These are phyloP conservation scores for Atta texana DNA, from an alignment of 1,140 invertebrate genomes.

Conservation along the genomic window DNA sequence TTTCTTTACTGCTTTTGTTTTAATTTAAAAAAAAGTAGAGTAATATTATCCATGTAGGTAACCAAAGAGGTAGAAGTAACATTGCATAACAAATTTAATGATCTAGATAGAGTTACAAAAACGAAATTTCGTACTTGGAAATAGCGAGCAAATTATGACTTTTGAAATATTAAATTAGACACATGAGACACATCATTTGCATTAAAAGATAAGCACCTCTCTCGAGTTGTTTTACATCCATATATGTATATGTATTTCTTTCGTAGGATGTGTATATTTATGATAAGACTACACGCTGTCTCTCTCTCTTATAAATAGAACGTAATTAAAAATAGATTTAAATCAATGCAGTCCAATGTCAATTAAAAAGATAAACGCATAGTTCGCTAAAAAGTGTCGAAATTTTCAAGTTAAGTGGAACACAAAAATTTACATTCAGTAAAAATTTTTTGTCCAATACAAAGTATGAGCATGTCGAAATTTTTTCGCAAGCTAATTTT, in stretches of 20 bases:
- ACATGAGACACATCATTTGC: neutral
- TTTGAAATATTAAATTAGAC: slow-evolving; percentile 17
- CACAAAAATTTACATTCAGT: neutral
- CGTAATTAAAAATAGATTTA: slow-evolving; percentile 22
- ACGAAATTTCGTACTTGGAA: neutral
- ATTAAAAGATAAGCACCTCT: slow-evolving; percentile 3
- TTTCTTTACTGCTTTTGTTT: neutral
- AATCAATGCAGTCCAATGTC: slow-evolving; percentile 34
- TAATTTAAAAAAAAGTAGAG: neutral
- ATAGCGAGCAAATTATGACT: neutral
- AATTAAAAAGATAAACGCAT: slow-evolving; percentile 3
- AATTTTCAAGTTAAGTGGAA: neutral
- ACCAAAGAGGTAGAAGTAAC: neutral
- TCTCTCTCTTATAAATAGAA: slow-evolving; percentile 31
- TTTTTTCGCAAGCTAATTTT: slow-evolving; percentile 76
- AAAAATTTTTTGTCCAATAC: neutral
- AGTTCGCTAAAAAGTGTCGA: neutral
- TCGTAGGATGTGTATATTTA: slow-evolving; percentile 28
- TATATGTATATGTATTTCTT: neutral
- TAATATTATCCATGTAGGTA: neutral
- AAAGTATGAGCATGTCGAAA: slow-evolving; percentile 62
- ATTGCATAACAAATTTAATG: neutral
- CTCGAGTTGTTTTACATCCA: neutral
- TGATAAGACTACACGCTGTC: neutral
- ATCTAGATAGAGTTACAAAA: neutral